These are phyloP conservation scores for Nylanderia fulva DNA, from an alignment of 1,140 invertebrate genomes.

Conservation along the genomic window DNA sequence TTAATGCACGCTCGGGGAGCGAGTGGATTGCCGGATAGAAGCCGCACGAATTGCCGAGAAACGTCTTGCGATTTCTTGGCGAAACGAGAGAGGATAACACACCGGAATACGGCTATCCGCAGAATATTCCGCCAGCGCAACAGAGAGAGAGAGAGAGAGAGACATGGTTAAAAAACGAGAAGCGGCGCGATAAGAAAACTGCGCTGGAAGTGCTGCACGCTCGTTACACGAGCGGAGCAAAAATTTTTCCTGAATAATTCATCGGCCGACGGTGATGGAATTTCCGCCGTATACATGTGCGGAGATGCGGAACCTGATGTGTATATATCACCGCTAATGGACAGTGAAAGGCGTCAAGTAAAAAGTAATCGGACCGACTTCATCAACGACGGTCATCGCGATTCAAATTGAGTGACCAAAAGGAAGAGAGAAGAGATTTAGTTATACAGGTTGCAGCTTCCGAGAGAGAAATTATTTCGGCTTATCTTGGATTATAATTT, in stretches of 20 bases:
- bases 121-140: background rate
- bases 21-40: slow-evolving; percentile 62
- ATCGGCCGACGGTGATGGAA: slow-evolving; percentile 42
- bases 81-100: slow-evolving; percentile 64
- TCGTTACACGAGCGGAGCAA: slow-evolving; percentile 29
- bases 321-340: slow-evolving; percentile 53
- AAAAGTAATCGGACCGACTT: slow-evolving; percentile 41
- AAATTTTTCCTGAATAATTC: slow-evolving; percentile 64
- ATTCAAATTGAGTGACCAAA: background rate
- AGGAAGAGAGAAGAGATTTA: background rate
- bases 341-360: slow-evolving; percentile 36
- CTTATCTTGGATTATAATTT: background rate
- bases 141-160: background rate
- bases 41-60: slow-evolving; percentile 19
- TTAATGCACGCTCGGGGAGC: slow-evolving; percentile 52
- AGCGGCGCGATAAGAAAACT: slow-evolving; percentile 48
- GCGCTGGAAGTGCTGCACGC: slow-evolving; percentile 19
- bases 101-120: slow-evolving; percentile 34
- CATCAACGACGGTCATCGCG: slow-evolving; percentile 66
- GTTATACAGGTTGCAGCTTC: background rate
- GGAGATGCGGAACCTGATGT: slow-evolving; percentile 24
- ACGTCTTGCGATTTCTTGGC: slow-evolving; percentile 67
- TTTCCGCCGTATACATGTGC: slow-evolving; percentile 29
- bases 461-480: background rate
- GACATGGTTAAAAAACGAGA: slow-evolving; percentile 27